phyloP scores from a whole-genome alignment of 2,797 vertebrate species.

The Acanthurus leucopareius region DNA sequence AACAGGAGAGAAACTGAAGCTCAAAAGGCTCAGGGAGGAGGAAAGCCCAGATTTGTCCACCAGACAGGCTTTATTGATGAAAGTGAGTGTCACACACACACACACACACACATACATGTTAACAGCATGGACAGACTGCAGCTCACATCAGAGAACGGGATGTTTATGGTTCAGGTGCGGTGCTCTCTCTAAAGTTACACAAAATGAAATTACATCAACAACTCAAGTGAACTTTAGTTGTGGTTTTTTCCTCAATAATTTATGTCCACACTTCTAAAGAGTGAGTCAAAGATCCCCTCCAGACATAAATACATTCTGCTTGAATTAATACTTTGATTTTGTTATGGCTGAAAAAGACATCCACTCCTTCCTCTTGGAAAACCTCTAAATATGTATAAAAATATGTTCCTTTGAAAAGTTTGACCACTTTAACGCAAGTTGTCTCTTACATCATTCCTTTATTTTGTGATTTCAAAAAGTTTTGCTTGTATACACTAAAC shows the following conservation, averaged over 20 bases:
- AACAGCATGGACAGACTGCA: conserved; percentile 30
- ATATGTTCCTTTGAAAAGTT: background rate
- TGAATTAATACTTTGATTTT: background rate
- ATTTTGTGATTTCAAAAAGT: background rate
- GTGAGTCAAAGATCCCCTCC: background rate
- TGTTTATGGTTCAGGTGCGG: conserved; percentile 28
- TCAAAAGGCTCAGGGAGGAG: conserved; percentile 36
- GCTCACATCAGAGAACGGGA: conserved; percentile 13
- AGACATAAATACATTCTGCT: background rate
- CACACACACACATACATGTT: background rate
- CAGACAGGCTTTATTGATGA: conserved; percentile 48
- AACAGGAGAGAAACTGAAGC: conserved; percentile 4
- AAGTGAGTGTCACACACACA: conserved; percentile 28
- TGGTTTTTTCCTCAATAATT: background rate
- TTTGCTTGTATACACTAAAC: background rate
- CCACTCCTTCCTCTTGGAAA: no score
- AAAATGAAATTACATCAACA: conserved; percentile 12
- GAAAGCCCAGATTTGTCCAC: conserved; percentile 54
- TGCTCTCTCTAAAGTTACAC: conserved; percentile 13
- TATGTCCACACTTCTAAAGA: background rate
- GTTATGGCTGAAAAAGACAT: background rate
- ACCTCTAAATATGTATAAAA: background rate
- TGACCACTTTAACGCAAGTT: background rate
- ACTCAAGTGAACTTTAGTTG: background rate
- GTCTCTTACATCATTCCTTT: background rate